These are phyloP conservation scores for Drosophila leonis DNA, from an alignment of 2,888 invertebrate genomes.

Conservation along the genomic window DNA sequence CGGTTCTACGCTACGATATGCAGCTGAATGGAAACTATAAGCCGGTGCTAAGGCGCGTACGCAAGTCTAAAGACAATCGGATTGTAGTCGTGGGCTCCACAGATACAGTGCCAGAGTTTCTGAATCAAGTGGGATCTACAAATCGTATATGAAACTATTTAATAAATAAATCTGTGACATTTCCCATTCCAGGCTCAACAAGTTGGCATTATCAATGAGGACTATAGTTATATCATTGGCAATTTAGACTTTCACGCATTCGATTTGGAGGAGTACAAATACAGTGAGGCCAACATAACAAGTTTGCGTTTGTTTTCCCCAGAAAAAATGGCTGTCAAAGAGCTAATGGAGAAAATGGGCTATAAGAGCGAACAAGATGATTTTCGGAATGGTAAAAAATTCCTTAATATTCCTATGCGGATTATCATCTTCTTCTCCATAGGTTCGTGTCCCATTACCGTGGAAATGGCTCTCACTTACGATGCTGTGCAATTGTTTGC, in stretches of 20 bases:
- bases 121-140: constrained; percentile 84
- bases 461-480: constrained; percentile 92
- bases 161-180: not conserved
- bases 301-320: constrained; percentile 89
- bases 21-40: constrained; percentile 89
- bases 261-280: constrained; percentile 91
- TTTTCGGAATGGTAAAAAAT: constrained; percentile 70
- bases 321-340: constrained; percentile 86
- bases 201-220: constrained; percentile 97
- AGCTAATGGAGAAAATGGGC: constrained; percentile 75
- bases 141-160: not conserved
- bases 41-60: constrained; percentile 89
- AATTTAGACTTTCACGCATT: constrained; percentile 89
- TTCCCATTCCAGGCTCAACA: constrained; percentile 90
- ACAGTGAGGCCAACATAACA: constrained; percentile 94
- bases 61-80: constrained; percentile 89
- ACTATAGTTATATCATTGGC: constrained; percentile 93
- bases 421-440: not conserved
- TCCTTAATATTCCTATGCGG: not conserved
- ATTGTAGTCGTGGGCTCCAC: constrained; percentile 91
- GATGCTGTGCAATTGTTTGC: constrained; percentile 94
- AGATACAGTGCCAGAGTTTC: constrained; percentile 87
- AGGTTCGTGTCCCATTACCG: constrained; percentile 85
- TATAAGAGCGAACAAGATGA: constrained; percentile 67
- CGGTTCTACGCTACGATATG: constrained; percentile 88